Conservation (phyloP, 2,888 invertebrate species). For the Apocheima hispidaria region DNA sequence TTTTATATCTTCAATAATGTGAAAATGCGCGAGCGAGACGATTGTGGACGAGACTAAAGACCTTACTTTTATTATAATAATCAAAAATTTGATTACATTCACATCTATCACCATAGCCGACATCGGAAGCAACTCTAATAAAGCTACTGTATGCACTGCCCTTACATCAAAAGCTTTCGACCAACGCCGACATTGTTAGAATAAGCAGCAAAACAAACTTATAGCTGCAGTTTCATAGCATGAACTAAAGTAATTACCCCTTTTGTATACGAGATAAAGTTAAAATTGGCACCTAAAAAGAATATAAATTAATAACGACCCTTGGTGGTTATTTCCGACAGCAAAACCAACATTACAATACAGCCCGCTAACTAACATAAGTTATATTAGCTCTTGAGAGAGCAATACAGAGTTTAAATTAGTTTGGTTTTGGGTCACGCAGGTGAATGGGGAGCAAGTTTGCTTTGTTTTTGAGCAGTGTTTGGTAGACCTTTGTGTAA, state of each 20-base stretch:
- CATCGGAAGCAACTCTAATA: conserved; percentile 28
- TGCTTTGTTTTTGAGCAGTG: conserved; percentile 8
- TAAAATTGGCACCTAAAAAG: neutral
- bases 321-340: conserved; percentile 9
- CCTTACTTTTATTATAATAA: neutral
- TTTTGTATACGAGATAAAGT: neutral
- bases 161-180: conserved; percentile 34
- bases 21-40: too few species aligned
- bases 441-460: neutral
- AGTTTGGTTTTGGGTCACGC: neutral
- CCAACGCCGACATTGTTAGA: conserved; percentile 29
- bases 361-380: neutral
- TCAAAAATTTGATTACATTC: neutral
- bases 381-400: neutral
- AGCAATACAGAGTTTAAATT: conserved; percentile 16
- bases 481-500: conserved; percentile 21
- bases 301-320: neutral
- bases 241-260: neutral
- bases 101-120: conserved; percentile 3
- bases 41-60: too few species aligned
- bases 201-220: conserved; percentile 25
- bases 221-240: neutral
- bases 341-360: conserved; percentile 17
- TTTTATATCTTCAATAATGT: too few species aligned
- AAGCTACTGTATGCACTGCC: conserved; percentile 28